Conservation (phyloP, 1,140 invertebrate species). For the Drosophila lowei region DNA sequence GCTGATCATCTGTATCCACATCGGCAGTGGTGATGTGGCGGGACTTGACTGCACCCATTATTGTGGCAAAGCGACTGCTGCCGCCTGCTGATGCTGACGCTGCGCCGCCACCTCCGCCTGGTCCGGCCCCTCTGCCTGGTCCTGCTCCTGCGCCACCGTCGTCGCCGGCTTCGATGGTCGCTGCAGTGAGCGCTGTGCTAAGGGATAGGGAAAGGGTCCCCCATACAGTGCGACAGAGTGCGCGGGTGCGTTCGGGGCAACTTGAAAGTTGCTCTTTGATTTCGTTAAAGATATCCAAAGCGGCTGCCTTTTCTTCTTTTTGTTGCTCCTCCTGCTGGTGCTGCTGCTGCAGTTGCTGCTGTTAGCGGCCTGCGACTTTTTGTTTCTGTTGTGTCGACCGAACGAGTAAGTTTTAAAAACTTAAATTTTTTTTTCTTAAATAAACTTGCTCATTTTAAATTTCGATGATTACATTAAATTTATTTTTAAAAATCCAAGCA, state of each 20-base stretch:
- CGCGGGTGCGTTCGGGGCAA: slow-evolving; percentile 80
- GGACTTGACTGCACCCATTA: slow-evolving; percentile 80
- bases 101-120: slow-evolving; percentile 38
- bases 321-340: neutral
- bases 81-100: slow-evolving; percentile 26
- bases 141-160: slow-evolving; percentile 61
- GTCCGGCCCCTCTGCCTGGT: slow-evolving; percentile 36
- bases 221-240: slow-evolving; percentile 81
- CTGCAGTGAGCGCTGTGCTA: slow-evolving; percentile 74
- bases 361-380: slow-evolving; percentile 27
- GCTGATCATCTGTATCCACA: slow-evolving; percentile 56
- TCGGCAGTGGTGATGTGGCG: slow-evolving; percentile 66
- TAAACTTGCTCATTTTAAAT: slow-evolving; percentile 55
- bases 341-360: neutral
- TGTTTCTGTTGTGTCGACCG: neutral
- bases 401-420: too few relatives aligned
- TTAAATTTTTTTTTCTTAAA: slow-evolving; percentile 13
- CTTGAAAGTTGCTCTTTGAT: slow-evolving; percentile 82
- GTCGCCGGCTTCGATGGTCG: slow-evolving; percentile 68
- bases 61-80: slow-evolving; percentile 69
- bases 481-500: slow-evolving; percentile 70
- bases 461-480: slow-evolving; percentile 40
- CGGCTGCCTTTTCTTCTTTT: slow-evolving; percentile 41
- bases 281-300: slow-evolving; percentile 82
- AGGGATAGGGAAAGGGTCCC: slow-evolving; percentile 77